Evolutionary conservation across 2,888 invertebrate genomes (phyloP).

Genomic region (Eristalis intricaria): DNA sequence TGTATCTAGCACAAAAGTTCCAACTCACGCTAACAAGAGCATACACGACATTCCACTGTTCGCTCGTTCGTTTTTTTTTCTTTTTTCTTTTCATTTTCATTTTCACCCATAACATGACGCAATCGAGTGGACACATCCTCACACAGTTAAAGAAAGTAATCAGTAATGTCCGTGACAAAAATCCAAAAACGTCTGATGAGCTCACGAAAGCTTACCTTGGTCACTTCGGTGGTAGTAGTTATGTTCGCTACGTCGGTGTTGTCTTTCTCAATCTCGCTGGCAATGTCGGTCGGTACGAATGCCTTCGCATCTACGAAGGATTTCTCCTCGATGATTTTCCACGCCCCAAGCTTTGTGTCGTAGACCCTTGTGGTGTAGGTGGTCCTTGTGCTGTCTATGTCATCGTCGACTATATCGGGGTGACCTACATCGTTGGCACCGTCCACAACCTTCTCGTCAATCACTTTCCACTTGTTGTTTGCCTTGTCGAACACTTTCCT

Average conservation of each 20-base stretch:
- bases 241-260: slow-evolving; percentile 81
- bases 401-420: slow-evolving; percentile 81
- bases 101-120: not conserved
- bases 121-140: not conserved
- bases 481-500: slow-evolving; percentile 80
- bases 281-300: slow-evolving; percentile 80
- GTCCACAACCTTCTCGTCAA: slow-evolving; percentile 83
- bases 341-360: slow-evolving; percentile 79
- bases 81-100: not conserved
- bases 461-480: slow-evolving; percentile 80
- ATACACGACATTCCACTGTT: not conserved
- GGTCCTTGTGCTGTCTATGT: slow-evolving; percentile 80
- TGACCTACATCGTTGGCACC: slow-evolving; percentile 78
- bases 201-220: slow-evolving; percentile 77
- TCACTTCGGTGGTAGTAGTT: slow-evolving; percentile 81
- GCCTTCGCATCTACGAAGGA: slow-evolving; percentile 80
- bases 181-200: not conserved
- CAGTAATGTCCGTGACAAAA: not conserved
- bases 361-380: slow-evolving; percentile 81
- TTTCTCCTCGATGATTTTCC: slow-evolving; percentile 81
- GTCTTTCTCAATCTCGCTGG: slow-evolving; percentile 81
- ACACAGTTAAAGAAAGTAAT: not conserved
- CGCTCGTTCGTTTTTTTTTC: too few species aligned
- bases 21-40: not conserved
- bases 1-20: not conserved